Conservation (phyloP, 2,113 vertebrate genomes). For the Puffinus mauretanicus region DNA sequence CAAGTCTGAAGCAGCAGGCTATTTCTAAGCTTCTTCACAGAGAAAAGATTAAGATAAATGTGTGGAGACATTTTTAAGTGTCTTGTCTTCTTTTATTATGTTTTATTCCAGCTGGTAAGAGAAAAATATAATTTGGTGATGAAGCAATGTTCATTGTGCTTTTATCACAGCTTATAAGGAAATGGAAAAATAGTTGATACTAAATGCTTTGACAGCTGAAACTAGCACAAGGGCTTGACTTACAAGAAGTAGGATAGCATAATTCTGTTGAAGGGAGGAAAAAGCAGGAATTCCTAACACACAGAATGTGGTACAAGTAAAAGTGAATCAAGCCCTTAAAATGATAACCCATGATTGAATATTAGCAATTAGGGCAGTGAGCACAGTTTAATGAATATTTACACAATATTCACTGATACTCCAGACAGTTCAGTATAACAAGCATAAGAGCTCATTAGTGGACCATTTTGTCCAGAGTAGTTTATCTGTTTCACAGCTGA, state of each 20-base stretch:
- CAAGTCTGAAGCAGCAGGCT: neutral
- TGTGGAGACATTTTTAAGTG: neutral
- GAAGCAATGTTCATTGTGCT: neutral
- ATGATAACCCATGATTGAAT: neutral
- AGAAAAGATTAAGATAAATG: constrained; percentile 7
- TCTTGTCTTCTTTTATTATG: neutral
- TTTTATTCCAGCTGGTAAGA: neutral
- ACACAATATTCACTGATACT: neutral
- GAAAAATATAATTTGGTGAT: neutral
- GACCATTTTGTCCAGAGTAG: neutral
- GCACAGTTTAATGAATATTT: neutral
- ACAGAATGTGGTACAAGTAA: neutral
- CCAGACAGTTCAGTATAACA: neutral
- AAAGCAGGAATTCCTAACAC: neutral
- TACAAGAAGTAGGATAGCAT: neutral
- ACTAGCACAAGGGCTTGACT: neutral
- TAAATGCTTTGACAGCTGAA: neutral
- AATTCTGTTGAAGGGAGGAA: neutral
- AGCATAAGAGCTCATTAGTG: neutral
- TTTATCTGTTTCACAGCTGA: neutral
- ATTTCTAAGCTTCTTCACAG: neutral
- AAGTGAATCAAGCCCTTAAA: neutral
- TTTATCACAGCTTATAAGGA: neutral
- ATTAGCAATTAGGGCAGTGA: neutral
- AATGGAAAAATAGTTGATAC: neutral